Evolutionary conservation across 2,797 vertebrate genomes (phyloP).

Genomic region (Danio albolineatus): DNA sequence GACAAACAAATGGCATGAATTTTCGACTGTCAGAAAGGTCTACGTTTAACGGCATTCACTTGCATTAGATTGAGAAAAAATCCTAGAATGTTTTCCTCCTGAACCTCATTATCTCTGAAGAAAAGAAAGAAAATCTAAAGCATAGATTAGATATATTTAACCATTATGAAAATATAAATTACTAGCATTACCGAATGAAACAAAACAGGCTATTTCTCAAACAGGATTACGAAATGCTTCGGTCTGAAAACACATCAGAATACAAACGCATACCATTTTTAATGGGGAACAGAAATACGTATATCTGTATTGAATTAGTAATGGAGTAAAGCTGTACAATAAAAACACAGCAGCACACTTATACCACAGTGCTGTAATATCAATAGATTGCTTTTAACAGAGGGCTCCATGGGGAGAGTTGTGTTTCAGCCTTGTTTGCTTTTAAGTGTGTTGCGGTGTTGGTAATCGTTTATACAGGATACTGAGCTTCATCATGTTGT

Average conservation of each 20-base stretch:
- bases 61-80: background rate
- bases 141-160: no score
- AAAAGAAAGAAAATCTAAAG: no score
- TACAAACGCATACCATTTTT: background rate
- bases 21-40: no score
- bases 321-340: background rate
- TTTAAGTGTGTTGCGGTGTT: constrained; percentile 48
- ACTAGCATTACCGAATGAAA: background rate
- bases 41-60: no score
- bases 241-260: background rate
- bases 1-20: no score
- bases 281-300: background rate
- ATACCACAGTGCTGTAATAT: background rate
- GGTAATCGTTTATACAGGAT: constrained; percentile 67
- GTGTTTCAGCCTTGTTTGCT: constrained; percentile 36
- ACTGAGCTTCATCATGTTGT: constrained; percentile 66
- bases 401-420: constrained; percentile 9
- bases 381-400: background rate
- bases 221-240: background rate
- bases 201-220: background rate
- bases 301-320: background rate
- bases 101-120: no score
- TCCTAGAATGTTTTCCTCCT: background rate
- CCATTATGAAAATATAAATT: background rate
- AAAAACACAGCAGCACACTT: background rate